A percentile compares a stretch with the other conserved stretches of the same genome.
Conservation (phyloP, 2,113 vertebrate genomes). For the Urocolius indicus region DNA sequence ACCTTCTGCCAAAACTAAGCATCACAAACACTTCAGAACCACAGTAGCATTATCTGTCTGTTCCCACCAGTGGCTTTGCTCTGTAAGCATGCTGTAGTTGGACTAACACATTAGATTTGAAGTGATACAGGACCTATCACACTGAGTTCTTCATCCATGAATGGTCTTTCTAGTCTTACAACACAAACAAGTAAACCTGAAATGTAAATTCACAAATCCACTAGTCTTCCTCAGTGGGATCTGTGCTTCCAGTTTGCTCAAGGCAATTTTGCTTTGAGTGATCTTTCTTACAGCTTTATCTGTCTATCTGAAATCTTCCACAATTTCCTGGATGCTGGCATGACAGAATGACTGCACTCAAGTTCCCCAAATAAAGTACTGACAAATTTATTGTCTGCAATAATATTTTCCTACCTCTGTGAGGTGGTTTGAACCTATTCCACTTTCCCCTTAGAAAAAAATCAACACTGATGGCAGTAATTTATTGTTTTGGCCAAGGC, state of each 20-base stretch:
- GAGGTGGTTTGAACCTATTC: conserved; percentile 62
- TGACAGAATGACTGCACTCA: conserved; percentile 29
- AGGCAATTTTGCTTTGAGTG: neutral
- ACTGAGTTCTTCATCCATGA: neutral
- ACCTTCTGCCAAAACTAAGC: neutral
- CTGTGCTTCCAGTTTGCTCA: neutral
- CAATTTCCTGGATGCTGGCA: conserved; percentile 38
- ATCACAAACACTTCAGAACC: neutral
- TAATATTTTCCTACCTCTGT: conserved; percentile 73
- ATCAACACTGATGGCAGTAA: conserved; percentile 56
- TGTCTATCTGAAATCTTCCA: conserved; percentile 49
- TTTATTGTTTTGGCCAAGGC: conserved; percentile 54
- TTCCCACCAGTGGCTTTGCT: neutral
- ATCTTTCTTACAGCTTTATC: conserved; percentile 16
- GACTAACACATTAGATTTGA: neutral
- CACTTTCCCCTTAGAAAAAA: conserved; percentile 64
- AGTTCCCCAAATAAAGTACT: conserved; percentile 62
- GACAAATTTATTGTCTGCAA: conserved; percentile 73
- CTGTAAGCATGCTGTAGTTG: neutral
- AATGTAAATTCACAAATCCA: neutral
- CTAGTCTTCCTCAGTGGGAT: neutral
- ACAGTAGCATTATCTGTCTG: neutral
- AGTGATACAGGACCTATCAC: neutral
- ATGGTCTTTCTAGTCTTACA: neutral
- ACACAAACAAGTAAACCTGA: neutral